Percentiles rank a stretch among this genome's conserved stretches.
phyloP scores from a whole-genome alignment of 2,888 invertebrate genomes.

The Thalpophila matura region DNA sequence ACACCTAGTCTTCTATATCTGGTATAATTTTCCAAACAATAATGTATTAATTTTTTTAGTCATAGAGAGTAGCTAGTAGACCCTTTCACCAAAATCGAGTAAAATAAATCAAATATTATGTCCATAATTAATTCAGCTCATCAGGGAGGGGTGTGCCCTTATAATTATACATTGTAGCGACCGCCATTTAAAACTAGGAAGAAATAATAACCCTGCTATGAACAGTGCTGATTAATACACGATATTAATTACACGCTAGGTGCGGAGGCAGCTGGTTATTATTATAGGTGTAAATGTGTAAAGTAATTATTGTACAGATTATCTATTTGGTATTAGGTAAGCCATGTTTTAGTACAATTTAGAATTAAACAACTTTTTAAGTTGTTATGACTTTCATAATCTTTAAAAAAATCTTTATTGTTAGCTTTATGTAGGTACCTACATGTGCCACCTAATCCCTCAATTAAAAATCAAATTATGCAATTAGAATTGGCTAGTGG shows the following conservation, averaged over 20 bases:
- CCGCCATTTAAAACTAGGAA: constrained; percentile 45
- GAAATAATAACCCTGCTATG: constrained; percentile 44
- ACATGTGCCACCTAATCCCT: neutral
- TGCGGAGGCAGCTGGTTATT: constrained; percentile 51
- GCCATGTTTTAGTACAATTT: constrained; percentile 13
- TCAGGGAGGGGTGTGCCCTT: constrained; percentile 41
- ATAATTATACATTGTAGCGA: constrained; percentile 55
- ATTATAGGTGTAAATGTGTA: constrained; percentile 60
- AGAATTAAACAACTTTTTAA: neutral
- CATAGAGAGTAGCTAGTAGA: too few species aligned
- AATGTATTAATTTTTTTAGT: too few species aligned
- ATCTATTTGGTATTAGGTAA: constrained; percentile 23
- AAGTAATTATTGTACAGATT: constrained; percentile 40
- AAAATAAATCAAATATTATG: constrained; percentile 51
- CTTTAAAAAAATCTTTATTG: too few species aligned
- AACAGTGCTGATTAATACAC: constrained; percentile 56
- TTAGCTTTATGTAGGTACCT: too few species aligned
- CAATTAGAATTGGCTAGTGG: neutral
- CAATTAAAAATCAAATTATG: neutral
- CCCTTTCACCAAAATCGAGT: constrained; percentile 22
- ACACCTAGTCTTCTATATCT: too few species aligned
- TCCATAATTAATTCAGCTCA: constrained; percentile 43
- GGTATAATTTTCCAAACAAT: too few species aligned
- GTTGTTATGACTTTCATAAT: neutral
- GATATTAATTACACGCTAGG: constrained; percentile 56